These are phyloP conservation scores for Ceyx margarethae DNA, from an alignment of 2,113 vertebrate species.

Conservation along the genomic window DNA sequence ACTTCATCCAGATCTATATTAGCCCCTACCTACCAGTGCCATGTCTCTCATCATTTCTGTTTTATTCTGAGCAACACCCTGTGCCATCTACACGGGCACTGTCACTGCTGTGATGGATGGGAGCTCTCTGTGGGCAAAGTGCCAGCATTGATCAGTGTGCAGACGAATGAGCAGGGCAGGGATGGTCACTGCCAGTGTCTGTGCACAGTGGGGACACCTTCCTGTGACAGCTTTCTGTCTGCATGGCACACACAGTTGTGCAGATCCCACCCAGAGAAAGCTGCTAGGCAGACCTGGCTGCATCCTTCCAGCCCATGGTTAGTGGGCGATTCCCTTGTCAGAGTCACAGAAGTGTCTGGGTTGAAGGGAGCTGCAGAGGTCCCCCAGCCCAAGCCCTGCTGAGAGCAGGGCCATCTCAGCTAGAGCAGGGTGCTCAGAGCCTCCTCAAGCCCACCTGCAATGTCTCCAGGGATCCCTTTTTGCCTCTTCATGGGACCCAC, in stretches of 20 bases:
- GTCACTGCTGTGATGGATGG: constrained; percentile 3
- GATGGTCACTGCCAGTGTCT: neutral
- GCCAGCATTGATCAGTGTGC: neutral
- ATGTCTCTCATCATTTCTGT: neutral
- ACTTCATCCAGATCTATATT: neutral
- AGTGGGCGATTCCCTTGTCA: neutral
- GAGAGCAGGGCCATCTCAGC: no score
- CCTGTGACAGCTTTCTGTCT: neutral
- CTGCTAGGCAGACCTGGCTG: neutral
- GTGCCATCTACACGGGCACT: neutral
- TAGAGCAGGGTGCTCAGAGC: no score
- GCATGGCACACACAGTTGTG: neutral
- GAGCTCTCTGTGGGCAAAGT: constrained; percentile 36
- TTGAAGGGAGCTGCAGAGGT: no score
- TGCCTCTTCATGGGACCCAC: neutral
- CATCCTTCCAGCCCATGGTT: neutral
- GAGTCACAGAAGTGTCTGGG: no score
- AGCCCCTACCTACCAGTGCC: neutral
- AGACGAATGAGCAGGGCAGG: neutral
- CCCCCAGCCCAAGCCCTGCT: no score
- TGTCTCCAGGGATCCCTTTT: neutral
- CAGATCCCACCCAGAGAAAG: neutral
- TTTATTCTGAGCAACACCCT: neutral
- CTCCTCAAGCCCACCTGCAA: no score
- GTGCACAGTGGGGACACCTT: neutral